phyloP scores from a whole-genome alignment of 1,140 invertebrate genomes.

The Orius insidiosus region DNA sequence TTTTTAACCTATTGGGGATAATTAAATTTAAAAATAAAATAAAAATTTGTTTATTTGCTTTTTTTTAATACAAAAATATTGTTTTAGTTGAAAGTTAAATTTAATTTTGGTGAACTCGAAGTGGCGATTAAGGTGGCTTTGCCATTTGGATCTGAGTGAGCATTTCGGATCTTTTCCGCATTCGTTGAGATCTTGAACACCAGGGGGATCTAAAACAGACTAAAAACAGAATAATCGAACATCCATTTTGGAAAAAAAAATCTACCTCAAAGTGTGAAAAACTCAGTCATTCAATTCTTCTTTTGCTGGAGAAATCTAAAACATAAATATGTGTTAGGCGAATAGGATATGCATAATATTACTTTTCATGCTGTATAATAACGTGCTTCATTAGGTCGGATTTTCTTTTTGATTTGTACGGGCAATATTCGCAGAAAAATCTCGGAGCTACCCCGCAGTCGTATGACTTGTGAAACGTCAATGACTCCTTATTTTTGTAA shows the following conservation, averaged over 20 bases:
- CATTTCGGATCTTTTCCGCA: background rate
- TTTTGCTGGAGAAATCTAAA: background rate
- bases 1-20: too few relatives aligned
- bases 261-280: background rate
- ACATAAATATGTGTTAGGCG: background rate
- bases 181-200: background rate
- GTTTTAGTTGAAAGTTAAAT: too few relatives aligned
- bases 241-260: background rate
- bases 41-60: too few relatives aligned
- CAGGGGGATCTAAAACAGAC: background rate
- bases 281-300: background rate
- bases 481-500: constrained; percentile 25
- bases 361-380: background rate
- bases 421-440: constrained; percentile 31
- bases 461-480: constrained; percentile 23
- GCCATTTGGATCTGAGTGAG: background rate
- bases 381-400: background rate
- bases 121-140: background rate
- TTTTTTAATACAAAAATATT: too few relatives aligned
- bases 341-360: background rate
- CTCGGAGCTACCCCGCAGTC: constrained; percentile 27
- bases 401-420: constrained; percentile 29
- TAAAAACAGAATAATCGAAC: background rate
- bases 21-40: too few relatives aligned
- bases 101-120: background rate